These are phyloP conservation scores for Stichopus horrens DNA, from an alignment of 53 echinoderm and acorn worm species.

Conservation along the genomic window DNA sequence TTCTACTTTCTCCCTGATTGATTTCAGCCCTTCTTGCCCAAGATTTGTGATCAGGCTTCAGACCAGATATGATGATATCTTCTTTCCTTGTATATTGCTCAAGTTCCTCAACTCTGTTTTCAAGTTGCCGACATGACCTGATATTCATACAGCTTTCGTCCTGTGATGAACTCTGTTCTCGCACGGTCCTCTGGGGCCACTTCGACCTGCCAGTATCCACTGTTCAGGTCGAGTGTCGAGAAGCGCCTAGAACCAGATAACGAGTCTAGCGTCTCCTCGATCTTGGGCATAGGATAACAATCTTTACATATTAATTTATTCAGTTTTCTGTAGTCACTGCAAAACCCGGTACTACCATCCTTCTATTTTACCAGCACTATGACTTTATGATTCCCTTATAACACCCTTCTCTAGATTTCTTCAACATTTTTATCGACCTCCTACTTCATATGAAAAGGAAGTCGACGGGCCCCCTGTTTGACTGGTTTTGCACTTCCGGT, in stretches of 20 bases:
- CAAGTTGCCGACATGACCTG: not conserved
- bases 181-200: constrained; percentile 17
- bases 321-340: not conserved
- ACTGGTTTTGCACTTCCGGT: constrained; percentile 24
- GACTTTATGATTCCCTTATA: not conserved
- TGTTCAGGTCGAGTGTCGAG: not conserved
- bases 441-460: constrained; percentile 36
- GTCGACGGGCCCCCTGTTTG: constrained; percentile 19
- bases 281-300: constrained; percentile 11
- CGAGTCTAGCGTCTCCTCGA: constrained; percentile 17
- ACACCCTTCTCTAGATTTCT: constrained; percentile 19
- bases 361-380: constrained; percentile 11
- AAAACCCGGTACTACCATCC: not conserved
- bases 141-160: constrained; percentile 18
- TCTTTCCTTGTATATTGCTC: too few species aligned
- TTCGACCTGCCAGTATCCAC: constrained; percentile 34
- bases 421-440: constrained; percentile 25
- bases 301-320: not conserved
- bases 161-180: constrained; percentile 7
- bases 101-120: too few species aligned
- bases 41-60: too few species aligned
- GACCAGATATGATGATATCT: too few species aligned
- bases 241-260: not conserved
- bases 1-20: too few species aligned
- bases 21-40: too few species aligned